phyloP scores from a whole-genome alignment of 2,797 vertebrate species.

The Prionace glauca region DNA sequence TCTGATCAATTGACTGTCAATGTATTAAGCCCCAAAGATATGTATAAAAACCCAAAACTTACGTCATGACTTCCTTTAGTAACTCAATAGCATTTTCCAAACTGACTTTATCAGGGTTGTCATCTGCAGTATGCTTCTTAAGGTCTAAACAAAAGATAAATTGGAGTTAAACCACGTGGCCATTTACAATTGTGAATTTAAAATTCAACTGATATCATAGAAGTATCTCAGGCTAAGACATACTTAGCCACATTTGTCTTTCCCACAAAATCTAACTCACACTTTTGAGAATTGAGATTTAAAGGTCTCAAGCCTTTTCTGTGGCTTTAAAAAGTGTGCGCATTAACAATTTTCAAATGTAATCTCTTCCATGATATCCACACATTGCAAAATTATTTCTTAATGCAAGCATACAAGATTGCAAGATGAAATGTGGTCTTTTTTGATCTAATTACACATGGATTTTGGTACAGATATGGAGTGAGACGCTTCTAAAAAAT shows the following conservation, averaged over 20 bases:
- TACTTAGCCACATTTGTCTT: neutral
- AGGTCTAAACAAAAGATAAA: slow-evolving; percentile 65
- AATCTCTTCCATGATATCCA: neutral
- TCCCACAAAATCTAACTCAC: neutral
- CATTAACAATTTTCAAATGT: neutral
- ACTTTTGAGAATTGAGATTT: neutral
- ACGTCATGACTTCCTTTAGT: slow-evolving; percentile 98
- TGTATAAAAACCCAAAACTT: slow-evolving; percentile 55
- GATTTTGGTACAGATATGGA: neutral
- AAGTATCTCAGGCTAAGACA: neutral
- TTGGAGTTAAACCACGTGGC: neutral
- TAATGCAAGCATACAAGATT: neutral
- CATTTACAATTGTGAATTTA: neutral
- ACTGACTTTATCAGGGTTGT: slow-evolving; percentile 88
- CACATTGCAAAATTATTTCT: neutral
- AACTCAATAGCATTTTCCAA: slow-evolving; percentile 91
- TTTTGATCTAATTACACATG: neutral
- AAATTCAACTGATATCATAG: neutral
- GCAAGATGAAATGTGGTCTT: neutral
- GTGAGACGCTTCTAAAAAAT: too few species aligned
- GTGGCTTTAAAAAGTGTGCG: neutral
- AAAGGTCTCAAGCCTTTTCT: neutral
- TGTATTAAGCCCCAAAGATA: neutral
- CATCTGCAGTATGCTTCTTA: slow-evolving; percentile 89
- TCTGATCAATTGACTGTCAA: neutral